Evolutionary conservation across 2,113 vertebrate genomes (phyloP).

Genomic region (Esox niger): DNA sequence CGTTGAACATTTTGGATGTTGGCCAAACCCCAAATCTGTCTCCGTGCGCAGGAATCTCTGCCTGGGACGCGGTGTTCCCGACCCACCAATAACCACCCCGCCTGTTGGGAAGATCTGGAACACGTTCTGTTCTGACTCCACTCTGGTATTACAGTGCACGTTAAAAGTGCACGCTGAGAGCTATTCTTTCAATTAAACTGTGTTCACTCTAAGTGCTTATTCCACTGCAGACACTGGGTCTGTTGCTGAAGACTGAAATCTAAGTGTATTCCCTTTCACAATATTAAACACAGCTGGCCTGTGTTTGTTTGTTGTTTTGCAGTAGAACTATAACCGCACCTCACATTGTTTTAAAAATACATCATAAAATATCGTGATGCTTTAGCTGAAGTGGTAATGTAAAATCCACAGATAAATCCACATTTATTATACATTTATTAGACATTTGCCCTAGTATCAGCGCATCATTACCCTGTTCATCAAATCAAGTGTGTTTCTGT

Average conservation of each 20-base stretch:
- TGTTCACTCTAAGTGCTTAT: constrained; percentile 30
- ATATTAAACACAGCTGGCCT: background rate
- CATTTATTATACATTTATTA: background rate
- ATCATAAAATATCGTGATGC: background rate
- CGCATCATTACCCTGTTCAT: background rate
- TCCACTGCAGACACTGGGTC: too few species aligned
- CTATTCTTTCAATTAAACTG: constrained; percentile 22
- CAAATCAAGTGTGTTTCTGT: background rate
- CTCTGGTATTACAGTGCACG: constrained; percentile 29
- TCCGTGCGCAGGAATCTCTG: too few species aligned
- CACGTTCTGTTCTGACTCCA: constrained; percentile 42
- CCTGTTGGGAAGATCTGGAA: constrained; percentile 47
- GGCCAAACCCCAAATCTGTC: too few species aligned
- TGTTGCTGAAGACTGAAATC: background rate
- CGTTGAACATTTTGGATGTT: too few species aligned
- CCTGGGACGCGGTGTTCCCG: too few species aligned
- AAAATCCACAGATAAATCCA: too few species aligned
- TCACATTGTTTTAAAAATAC: background rate
- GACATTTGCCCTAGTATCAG: background rate
- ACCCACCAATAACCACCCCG: constrained; percentile 15
- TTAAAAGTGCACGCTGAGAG: background rate
- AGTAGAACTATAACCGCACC: background rate
- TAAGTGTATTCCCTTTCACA: background rate
- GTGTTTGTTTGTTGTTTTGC: background rate
- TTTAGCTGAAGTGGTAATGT: too few species aligned